Evolutionary conservation across 2,797 vertebrate genomes (phyloP).

Genomic region (Gadopsis bispinosus): DNA sequence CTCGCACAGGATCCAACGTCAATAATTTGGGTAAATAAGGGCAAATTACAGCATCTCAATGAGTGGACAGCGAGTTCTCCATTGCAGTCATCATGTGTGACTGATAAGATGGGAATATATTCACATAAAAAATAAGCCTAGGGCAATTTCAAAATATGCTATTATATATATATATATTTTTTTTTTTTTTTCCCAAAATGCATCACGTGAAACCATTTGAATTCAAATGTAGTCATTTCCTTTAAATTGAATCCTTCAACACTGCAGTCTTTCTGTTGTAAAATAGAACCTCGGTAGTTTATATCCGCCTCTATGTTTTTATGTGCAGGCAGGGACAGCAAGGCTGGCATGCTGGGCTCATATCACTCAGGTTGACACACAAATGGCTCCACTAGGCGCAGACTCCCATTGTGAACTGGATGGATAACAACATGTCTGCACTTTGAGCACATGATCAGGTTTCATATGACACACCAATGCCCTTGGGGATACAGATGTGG

Average conservation of each 20-base stretch:
- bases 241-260: slow-evolving; percentile 3
- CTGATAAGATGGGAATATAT: slow-evolving; percentile 15
- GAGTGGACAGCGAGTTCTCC: slow-evolving; percentile 25
- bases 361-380: slow-evolving; percentile 48
- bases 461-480: slow-evolving; percentile 48
- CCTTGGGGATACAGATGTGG: slow-evolving; percentile 41
- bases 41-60: slow-evolving; percentile 47
- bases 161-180: not conserved
- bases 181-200: not conserved
- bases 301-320: not conserved
- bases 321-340: not conserved
- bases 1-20: slow-evolving; percentile 15
- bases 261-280: not conserved
- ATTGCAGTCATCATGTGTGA: slow-evolving; percentile 13
- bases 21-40: slow-evolving; percentile 55
- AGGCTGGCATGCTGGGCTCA: slow-evolving; percentile 29
- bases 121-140: slow-evolving; percentile 9
- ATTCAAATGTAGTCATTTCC: slow-evolving; percentile 32
- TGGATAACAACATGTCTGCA: slow-evolving; percentile 47
- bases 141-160: slow-evolving; percentile 19
- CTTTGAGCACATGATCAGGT: slow-evolving; percentile 41
- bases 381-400: slow-evolving; percentile 45
- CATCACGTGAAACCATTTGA: slow-evolving; percentile 11
- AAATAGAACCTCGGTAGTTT: slow-evolving; percentile 5
- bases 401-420: slow-evolving; percentile 41